Base-by-base conservation (phyloP, 92 coral and sea anemone genomes). In the Epizoanthus stellaris region DNA sequence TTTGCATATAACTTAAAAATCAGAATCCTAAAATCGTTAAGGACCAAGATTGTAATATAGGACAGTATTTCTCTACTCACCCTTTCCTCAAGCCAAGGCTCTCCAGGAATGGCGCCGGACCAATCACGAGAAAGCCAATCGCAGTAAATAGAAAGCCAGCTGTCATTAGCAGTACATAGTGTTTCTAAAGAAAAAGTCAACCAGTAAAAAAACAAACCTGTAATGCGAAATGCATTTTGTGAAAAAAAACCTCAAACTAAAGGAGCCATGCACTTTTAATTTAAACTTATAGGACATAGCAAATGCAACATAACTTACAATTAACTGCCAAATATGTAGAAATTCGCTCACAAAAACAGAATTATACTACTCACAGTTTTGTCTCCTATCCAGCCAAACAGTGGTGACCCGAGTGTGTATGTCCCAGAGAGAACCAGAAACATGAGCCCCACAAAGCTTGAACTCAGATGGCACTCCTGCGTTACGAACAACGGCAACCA, bases 91-190 rank as follows among this genome's bases (percentile, higher is more conserved):
- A 12, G 17, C 72, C 83, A 2, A 17, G 12, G 54, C 60, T 21
- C 66, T 79, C 72, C 4, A 79, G 16, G 83, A 79, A 79, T 10
- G 83, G 83, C 3, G 83, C 67, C 3, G 83, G 83, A 39, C 83
- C 83, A 42, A 79, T 38, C 38, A 79, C 39, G 38, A 79, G 72
- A 63, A 79, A 79, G 16, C 83, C 83, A 62, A 21, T 38, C 47
- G 83, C 71, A 20, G 21, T 63, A 45, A 14, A 62, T 17, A 61
- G 52, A 39, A 62, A 47, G 17, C 72, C 83, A 79, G 47, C 83
- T 11, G 72, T 79, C 58, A 63, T 79, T 19, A 79, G 49, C 43
- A 63, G 71, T 6, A 79, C 19, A 21, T 79, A 79, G 23, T 70
- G 72, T 63, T 63, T 79, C 83, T 79, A 9, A 12, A 20, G 47